Evolutionary conservation across 23 tunicate genomes (phyloP), one percentile per base, ranked within the genome.

Genomic region (Ciona savignyi): DNA sequence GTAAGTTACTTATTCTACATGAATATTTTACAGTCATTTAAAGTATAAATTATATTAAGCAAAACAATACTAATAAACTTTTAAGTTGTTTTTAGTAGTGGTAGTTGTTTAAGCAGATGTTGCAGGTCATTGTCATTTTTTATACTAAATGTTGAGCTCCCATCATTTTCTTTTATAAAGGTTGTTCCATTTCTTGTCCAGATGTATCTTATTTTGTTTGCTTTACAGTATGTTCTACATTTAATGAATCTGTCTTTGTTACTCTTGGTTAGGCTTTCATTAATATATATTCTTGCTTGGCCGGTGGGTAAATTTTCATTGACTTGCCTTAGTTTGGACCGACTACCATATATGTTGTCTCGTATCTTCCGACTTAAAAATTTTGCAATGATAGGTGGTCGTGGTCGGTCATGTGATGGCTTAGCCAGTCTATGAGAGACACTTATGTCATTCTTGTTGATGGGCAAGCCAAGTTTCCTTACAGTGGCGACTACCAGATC

Each of bases 111-210:
- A n/a, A n/a, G n/a, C n/a, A n/a, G n/a, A n/a, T n/a, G n/a, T n/a
- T n/a, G n/a, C 70, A 66, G 25, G 20, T 66, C 70, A 24, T 66
- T 27, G 29, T 66, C 34, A 34, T 66, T 66, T 33, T 66, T 25
- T 66, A 66, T 66, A 21, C 31, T 27, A n/a, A 21, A 26, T 21
- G 25, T 26, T 27, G 15, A 29, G 23, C 20, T 22, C 20, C 31
- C 30, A 22, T 66, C 70, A 66, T 66, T 34, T 66, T 66, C 30
- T 66, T 26, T 66, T 33, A 66, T 33, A 25, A 66, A 66, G 15
- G 70, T 66, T 27, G 23, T 66, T 24, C 70, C 70, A 66, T 66
- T 66, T 66, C 31, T 66, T 66, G 70, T 66, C 70, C 70, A 66
- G 30, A 66, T 66, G 70, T 66, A 66, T 66, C 30, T 66, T 4